Base-by-base conservation (phyloP, 30 jellyfish, hydroid and myxozoan species). In the Phacellophora camtschatica region DNA sequence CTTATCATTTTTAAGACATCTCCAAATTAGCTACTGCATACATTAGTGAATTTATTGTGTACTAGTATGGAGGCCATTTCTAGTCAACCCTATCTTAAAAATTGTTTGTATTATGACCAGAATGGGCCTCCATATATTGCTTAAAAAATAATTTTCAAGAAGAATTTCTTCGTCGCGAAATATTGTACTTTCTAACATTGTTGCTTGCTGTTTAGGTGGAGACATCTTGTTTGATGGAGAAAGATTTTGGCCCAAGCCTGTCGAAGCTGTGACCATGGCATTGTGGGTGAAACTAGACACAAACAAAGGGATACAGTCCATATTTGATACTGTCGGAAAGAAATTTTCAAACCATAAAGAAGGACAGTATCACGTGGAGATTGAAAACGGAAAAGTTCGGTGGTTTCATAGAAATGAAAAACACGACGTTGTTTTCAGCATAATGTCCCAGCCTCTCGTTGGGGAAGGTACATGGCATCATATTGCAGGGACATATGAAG, bases 361-460 rank as follows among this genome's bases (percentile, higher is more conserved):
- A 46, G 98, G 98, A 8, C 98, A 90, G 42, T 90, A 84, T 51
- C 98, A 90, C 71, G 84, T 90, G 77, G 98, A 90, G 61, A 84
- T 90, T 19, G 96, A 84, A 24, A 79, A 90, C 45, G 98, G 96
- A 22, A 78, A 82, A 58, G 82, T 90, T 43, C 86, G 98, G 13
- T 90, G 96, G 96, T 90, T 90, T 77, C 98, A 90, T 54, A 51
- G 98, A 16, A 90, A 90, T 58, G 96, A 85, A 62, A 62, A 71
- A 12, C 98, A 85, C 39, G 78, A 54, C 19, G 90, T 96, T 6
- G 90, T 90, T 22, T 90, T 90, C 50, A 84, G 96, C 41, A 90
- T 90, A 7, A 59, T 74, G 74, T 61, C 98, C 4, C 48, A 74
- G 31, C 87, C 90, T 5, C 88, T 71, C 22, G 79, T 90, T 41